A percentile compares a stretch with the other conserved stretches of the same genome.
These are phyloP conservation scores for Zaprionus kolodkinae DNA, from an alignment of 1,140 invertebrate genomes.

Conservation along the genomic window DNA sequence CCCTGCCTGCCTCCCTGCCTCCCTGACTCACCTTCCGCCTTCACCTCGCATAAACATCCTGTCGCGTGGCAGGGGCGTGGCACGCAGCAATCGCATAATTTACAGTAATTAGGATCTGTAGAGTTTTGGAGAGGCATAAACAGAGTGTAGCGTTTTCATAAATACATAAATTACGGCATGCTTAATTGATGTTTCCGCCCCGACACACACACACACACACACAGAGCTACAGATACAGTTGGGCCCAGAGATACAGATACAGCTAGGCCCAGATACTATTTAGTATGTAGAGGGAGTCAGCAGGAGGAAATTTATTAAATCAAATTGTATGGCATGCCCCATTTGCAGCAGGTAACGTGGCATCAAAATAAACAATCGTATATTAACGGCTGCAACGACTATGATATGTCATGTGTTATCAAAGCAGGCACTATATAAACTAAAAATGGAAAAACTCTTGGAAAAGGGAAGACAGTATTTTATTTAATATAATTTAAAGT, in stretches of 20 bases:
- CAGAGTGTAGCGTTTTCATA: slow-evolving; percentile 49
- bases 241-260: neutral
- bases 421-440: too few relatives aligned
- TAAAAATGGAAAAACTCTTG: too few relatives aligned
- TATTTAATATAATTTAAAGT: too few relatives aligned
- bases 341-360: slow-evolving; percentile 49
- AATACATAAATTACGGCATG: slow-evolving; percentile 59
- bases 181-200: slow-evolving; percentile 74
- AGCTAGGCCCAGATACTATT: neutral
- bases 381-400: neutral
- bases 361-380: slow-evolving; percentile 58
- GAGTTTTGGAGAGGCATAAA: slow-evolving; percentile 18
- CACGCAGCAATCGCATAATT: slow-evolving; percentile 43
- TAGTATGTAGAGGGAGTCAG: neutral
- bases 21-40: neutral
- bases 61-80: slow-evolving; percentile 76
- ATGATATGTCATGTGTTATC: neutral
- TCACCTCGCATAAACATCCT: slow-evolving; percentile 67
- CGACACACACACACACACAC: too few relatives aligned
- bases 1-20: too few relatives aligned
- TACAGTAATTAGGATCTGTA: slow-evolving; percentile 56
- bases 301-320: slow-evolving; percentile 70
- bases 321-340: slow-evolving; percentile 61
- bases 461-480: too few relatives aligned
- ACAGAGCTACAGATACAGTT: neutral